Conservation (phyloP, 2,797 vertebrate species). For the Tamandua tetradactyla region DNA sequence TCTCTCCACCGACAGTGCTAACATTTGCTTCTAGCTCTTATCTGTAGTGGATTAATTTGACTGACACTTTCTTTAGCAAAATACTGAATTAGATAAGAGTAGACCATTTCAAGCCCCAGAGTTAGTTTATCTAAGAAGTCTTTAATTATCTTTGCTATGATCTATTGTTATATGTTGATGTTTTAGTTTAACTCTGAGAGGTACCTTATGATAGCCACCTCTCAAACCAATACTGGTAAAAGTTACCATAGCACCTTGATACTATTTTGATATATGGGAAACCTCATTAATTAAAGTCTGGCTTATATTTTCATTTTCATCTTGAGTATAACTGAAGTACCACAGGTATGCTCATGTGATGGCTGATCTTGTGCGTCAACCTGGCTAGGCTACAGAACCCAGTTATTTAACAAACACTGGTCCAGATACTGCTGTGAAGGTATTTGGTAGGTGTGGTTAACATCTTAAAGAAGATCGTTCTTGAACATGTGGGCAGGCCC, state of each 20-base stretch:
- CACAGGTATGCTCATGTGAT: neutral
- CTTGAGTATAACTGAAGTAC: neutral
- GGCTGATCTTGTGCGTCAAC: too few species aligned
- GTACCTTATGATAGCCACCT: neutral
- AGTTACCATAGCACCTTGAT: neutral
- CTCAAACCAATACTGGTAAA: neutral
- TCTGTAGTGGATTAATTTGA: neutral
- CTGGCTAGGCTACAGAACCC: too few species aligned
- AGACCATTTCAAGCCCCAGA: neutral
- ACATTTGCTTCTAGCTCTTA: neutral
- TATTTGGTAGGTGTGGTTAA: too few species aligned
- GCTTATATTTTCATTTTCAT: constrained; percentile 17
- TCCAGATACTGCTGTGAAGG: too few species aligned
- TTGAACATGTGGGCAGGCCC: too few species aligned
- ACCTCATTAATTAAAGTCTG: neutral
- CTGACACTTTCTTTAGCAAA: neutral
- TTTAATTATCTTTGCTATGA: neutral
- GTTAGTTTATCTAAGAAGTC: neutral
- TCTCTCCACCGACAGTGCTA: neutral
- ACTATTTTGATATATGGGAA: neutral
- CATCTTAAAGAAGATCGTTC: too few species aligned
- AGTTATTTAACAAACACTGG: too few species aligned
- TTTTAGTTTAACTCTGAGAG: neutral
- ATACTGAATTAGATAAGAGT: neutral
- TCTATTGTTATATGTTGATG: neutral